Conservation (phyloP, 2,113 vertebrate genomes). For the Ptychochromis oligacanthus region DNA sequence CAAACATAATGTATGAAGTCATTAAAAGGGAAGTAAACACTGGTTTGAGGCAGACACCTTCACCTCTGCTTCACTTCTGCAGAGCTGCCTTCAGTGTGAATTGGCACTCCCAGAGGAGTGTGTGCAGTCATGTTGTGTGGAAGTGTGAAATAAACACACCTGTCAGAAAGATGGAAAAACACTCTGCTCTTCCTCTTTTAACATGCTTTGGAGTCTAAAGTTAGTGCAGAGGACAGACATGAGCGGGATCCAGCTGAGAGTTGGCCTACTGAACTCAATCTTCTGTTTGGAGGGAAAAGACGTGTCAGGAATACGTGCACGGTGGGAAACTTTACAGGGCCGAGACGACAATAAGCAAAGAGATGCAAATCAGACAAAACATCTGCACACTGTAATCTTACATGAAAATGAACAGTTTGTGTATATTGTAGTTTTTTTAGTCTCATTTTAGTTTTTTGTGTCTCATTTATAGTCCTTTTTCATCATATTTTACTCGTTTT, state of each 20-base stretch:
- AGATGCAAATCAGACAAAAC: not conserved
- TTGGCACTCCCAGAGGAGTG: not conserved
- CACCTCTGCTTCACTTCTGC: not conserved
- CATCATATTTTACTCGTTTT: too few species aligned
- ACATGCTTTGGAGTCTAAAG: not conserved
- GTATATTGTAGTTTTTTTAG: too few species aligned
- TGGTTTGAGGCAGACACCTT: rapidly evolving
- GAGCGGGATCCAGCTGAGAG: conserved; percentile 3
- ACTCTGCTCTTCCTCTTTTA: not conserved
- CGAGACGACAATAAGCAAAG: too few species aligned
- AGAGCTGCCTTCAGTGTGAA: not conserved
- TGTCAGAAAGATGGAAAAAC: not conserved
- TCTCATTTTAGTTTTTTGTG: too few species aligned
- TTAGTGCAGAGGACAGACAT: not conserved
- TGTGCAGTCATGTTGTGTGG: not conserved
- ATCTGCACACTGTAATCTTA: not conserved
- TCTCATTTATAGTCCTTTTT: too few species aligned
- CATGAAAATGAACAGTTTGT: not conserved
- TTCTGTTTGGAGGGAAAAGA: not conserved
- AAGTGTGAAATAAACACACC: not conserved
- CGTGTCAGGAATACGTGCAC: not conserved
- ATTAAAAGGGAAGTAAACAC: not conserved
- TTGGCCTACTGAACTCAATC: conserved; percentile 1
- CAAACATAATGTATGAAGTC: not conserved
- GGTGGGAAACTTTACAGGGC: too few species aligned